Conservation (phyloP, 2,888 invertebrate species). For the Drosophila setosimentum region DNA sequence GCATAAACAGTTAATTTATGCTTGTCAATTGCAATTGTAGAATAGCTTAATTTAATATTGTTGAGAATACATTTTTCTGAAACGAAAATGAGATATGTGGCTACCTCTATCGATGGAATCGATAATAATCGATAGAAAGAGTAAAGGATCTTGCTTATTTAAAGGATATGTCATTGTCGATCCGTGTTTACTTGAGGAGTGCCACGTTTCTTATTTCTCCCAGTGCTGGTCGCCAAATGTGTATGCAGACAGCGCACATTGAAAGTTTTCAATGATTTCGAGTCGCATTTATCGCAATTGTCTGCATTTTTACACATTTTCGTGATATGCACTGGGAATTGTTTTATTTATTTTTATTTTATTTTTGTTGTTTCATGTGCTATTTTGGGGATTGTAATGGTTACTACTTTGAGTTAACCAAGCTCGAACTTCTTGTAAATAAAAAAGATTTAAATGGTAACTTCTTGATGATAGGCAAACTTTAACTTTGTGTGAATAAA, state of each 20-base stretch:
- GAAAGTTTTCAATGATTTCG: constrained; percentile 78
- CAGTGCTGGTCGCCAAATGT: constrained; percentile 45
- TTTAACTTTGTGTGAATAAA: background rate
- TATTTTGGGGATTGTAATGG: constrained; percentile 27
- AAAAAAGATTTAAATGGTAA: constrained; percentile 3
- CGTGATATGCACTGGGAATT: constrained; percentile 46
- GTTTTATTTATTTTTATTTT: constrained; percentile 9
- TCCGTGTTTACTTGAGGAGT: background rate
- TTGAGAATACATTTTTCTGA: background rate
- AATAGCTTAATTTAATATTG: background rate
- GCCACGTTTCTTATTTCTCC: constrained; percentile 1
- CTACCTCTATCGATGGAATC: background rate
- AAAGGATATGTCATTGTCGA: background rate
- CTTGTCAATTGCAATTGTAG: background rate
- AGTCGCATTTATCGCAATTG: constrained; percentile 74
- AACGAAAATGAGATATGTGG: background rate
- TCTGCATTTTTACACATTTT: constrained; percentile 65
- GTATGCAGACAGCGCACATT: constrained; percentile 70
- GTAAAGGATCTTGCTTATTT: background rate
- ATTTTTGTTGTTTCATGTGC: constrained; percentile 22
- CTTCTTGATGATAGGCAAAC: background rate
- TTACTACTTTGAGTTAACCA: constrained; percentile 14
- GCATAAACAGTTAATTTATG: too few species aligned
- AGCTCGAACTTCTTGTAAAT: constrained; percentile 11
- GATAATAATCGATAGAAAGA: background rate